Evolutionary conservation across 2,888 invertebrate species (phyloP), one percentile per base, ranked within the genome.

Genomic region (Drosophila crucigera): DNA sequence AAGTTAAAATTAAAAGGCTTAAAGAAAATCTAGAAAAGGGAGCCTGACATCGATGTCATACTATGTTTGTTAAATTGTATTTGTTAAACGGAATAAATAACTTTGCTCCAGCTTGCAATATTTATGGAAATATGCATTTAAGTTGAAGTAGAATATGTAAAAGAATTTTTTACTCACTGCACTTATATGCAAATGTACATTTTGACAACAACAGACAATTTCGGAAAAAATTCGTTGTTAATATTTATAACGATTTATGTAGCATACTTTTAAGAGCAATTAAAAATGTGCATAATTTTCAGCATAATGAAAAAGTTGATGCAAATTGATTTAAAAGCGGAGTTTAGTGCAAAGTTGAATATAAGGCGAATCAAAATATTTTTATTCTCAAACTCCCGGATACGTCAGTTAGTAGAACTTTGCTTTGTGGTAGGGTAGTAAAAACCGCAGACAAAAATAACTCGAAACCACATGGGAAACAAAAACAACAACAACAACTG

Each of bases 401-500:
- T n/a, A 35, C 37, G 14, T 39, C 37, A 39, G 56, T 56, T 56
- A 28, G 39, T 11, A 39, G 10, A 31, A 58, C 16, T 43, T 22
- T 43, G 4, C 58, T 58, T 10, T 58, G 10, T n/a, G 28, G 25
- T 41, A 55, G 65, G 22, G 30, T 43, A 67, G n/a, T 3, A 35
- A 39, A 60, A 76, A 52, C 73, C 68, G 28, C 61, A 69, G 33
- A 30, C 52, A 43, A 64, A 65, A 43, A 30, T 22, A 31, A 14
- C 56, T 54, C 30, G 43, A 37, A 59, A 43, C 54, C 50, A 61
- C 33, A 68, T 25, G 25, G 16, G 25, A 25, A 16, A 47, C 22
- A 22, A 22, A 7, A 47, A 56, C 43, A 72, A 72, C 22, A 47
- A 22, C 43, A 72, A 72, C 59, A 64, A 63, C 71, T 70, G 82